These are phyloP conservation scores for Clitarchus hookeri DNA, from an alignment of 2,888 invertebrate species.

Conservation along the genomic window DNA sequence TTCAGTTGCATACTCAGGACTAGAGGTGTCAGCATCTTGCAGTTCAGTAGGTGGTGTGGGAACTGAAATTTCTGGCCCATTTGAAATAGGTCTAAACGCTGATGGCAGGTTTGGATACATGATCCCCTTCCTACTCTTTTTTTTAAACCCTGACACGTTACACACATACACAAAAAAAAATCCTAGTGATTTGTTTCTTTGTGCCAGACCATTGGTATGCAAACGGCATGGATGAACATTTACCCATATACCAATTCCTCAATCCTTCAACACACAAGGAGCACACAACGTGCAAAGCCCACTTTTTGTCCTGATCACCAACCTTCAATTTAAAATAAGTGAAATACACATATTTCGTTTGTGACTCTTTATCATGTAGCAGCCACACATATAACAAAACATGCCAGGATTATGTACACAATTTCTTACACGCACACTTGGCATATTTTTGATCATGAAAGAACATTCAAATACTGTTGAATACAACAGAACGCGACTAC, in stretches of 20 bases:
- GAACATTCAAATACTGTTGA: too few species aligned
- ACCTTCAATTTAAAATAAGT: constrained; percentile 36
- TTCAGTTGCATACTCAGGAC: too few species aligned
- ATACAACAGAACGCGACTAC: too few species aligned
- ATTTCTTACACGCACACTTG: constrained; percentile 24
- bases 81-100: constrained; percentile 33
- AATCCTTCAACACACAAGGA: too few species aligned
- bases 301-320: too few species aligned
- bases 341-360: constrained; percentile 33
- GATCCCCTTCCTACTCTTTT: constrained; percentile 35
- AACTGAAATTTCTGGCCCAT: constrained; percentile 31
- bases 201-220: too few species aligned
- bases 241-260: too few species aligned
- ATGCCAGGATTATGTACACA: constrained; percentile 33
- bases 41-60: constrained; percentile 30
- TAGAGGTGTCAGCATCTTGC: too few species aligned
- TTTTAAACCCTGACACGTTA: constrained; percentile 36
- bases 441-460: background rate
- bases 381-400: constrained; percentile 29
- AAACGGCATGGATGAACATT: too few species aligned
- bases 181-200: constrained; percentile 38
- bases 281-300: too few species aligned
- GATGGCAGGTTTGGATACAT: constrained; percentile 37
- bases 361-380: constrained; percentile 34
- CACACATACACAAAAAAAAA: constrained; percentile 39